These are phyloP conservation scores for Drosophila parthenogenetica DNA, from an alignment of 2,888 invertebrate genomes.

Conservation along the genomic window DNA sequence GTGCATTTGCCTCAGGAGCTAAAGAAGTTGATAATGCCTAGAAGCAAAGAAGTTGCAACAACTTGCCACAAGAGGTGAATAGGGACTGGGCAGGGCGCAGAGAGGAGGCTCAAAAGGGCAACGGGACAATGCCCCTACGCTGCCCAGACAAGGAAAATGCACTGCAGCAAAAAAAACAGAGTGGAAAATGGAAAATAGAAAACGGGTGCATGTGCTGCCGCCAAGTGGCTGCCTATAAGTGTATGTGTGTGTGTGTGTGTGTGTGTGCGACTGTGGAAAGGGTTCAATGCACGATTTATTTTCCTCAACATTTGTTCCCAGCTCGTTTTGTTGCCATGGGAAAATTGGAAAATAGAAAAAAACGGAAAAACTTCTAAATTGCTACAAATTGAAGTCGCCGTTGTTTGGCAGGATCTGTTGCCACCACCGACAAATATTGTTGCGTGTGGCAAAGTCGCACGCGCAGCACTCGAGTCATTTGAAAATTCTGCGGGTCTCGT, in stretches of 20 bases:
- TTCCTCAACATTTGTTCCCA: slow-evolving; percentile 30
- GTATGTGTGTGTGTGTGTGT: slow-evolving; percentile 14
- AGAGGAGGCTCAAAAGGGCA: slow-evolving; percentile 9
- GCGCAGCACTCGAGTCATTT: slow-evolving; percentile 36
- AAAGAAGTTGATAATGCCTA: slow-evolving; percentile 59
- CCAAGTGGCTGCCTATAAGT: slow-evolving; percentile 20
- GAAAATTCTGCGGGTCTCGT: slow-evolving; percentile 63
- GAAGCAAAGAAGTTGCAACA: slow-evolving; percentile 23
- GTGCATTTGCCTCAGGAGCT: slow-evolving; percentile 69
- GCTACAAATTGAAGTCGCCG: slow-evolving; percentile 36
- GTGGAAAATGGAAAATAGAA: slow-evolving; percentile 36
- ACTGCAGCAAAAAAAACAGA: slow-evolving; percentile 34
- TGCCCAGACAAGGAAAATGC: slow-evolving; percentile 33
- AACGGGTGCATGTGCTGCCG: slow-evolving; percentile 60
- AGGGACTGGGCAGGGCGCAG: not conserved
- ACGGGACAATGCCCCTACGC: slow-evolving; percentile 58
- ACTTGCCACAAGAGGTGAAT: not conserved
- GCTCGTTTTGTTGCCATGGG: slow-evolving; percentile 55
- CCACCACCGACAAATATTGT: slow-evolving; percentile 48
- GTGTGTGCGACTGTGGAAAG: slow-evolving; percentile 52
- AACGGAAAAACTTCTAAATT: slow-evolving; percentile 31
- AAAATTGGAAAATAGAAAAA: slow-evolving; percentile 40
- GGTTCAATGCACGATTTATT: slow-evolving; percentile 80
- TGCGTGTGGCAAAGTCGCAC: slow-evolving; percentile 21
- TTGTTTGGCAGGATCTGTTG: slow-evolving; percentile 52